Percentiles rank a stretch among this genome's conserved stretches.
Evolutionary conservation across 2,113 vertebrate species (phyloP).

Genomic region (Rissa tridactyla): DNA sequence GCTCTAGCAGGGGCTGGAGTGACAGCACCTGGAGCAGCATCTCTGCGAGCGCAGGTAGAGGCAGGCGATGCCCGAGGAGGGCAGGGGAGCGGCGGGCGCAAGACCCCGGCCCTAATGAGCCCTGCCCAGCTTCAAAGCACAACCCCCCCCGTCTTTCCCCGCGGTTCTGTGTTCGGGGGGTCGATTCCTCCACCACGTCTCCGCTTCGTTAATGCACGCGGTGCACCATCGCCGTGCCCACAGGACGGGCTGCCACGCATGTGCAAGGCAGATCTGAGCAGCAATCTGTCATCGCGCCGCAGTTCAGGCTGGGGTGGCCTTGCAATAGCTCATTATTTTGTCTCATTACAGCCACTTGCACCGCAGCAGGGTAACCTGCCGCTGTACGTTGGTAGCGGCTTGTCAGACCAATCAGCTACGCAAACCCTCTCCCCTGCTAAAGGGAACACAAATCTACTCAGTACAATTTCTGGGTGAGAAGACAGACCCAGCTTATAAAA

Average conservation of each 20-base stretch:
- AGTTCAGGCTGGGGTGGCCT: neutral
- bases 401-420: neutral
- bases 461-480: neutral
- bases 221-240: neutral
- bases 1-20: neutral
- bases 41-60: neutral
- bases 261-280: neutral
- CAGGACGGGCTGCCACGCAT: neutral
- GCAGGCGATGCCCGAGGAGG: neutral
- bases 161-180: neutral
- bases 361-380: neutral
- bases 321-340: neutral
- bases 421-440: neutral
- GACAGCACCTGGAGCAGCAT: neutral
- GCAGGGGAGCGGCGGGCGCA: fast-evolving
- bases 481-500: neutral
- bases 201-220: fast-evolving
- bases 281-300: neutral
- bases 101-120: fast-evolving
- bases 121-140: neutral
- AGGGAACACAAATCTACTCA: neutral
- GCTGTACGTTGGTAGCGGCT: neutral
- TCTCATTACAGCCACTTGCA: neutral
- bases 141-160: fast-evolving
- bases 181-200: fast-evolving